Evolutionary conservation across 2,888 invertebrate genomes (phyloP), one percentile per base, ranked within the genome.

Genomic region (Sesamia inferens): DNA sequence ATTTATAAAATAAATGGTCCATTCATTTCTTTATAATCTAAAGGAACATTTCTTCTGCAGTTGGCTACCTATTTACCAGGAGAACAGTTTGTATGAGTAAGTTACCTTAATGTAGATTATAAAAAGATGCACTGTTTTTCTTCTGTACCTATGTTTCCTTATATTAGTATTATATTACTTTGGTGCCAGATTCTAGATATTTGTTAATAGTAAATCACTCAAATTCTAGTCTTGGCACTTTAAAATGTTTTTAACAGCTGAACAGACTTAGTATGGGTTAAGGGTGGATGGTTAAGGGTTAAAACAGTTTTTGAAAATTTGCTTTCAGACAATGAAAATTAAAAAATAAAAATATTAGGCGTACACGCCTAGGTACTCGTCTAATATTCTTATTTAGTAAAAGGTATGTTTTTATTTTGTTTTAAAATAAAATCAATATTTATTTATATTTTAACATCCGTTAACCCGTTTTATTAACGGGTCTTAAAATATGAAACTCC

Each of bases 181-280:
- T 76, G 58, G 71, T 81, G 83, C 75, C 74, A 82, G 81, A 78
- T 74, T 79, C 24, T 80, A 72, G 59, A 31, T 80, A 76, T 76
- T 76, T 71, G 65, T 69, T 83, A 69, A 62, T 68, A 74, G 48
- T 48, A 70, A 74, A 68, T 77, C 70, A 82, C 66, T 71, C 39
- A 70, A 82, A 68, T 76, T 84, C 42, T 78, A 69, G 19, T 66
- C 71, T 71, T 48, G n/a, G 31, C 10, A 59, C 57, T 68, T 61
- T 39, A 66, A 70, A 82, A 81, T 76, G 75, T 85, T 85, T 80
- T 72, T 69, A 22, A 76, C 85, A 80, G 64, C 69, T 70, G 74
- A 11, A 76, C 55, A 54, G n/a, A 11, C 5, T n/a, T 44, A 0
- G 8, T 16, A 14, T 10, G 19, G 14, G 5, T n/a, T n/a, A n/a